Percentiles rank a stretch among this genome's conserved stretches.
Evolutionary conservation across 2,113 vertebrate genomes (phyloP).

Genomic region (Hystrix brachyura): DNA sequence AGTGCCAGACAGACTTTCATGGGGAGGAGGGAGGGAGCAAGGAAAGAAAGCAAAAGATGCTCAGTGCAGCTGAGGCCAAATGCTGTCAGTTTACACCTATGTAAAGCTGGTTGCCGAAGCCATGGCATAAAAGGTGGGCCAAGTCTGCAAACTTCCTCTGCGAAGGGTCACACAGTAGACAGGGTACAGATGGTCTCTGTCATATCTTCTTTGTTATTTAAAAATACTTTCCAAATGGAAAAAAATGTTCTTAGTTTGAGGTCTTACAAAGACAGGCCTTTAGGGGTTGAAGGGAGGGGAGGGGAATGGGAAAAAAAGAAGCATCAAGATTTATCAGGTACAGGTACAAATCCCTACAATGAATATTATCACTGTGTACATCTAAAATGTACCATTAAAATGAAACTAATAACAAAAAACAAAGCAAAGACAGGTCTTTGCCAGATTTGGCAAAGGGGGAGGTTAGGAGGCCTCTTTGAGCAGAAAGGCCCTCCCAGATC

Average conservation of each 20-base stretch:
- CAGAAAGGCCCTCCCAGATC: not conserved
- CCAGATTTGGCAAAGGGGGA: not conserved
- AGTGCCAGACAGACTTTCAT: not conserved
- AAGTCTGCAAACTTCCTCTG: not conserved
- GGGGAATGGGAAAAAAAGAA: too few species aligned
- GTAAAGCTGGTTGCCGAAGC: not conserved
- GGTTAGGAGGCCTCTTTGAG: not conserved
- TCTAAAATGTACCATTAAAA: too few species aligned
- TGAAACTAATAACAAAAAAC: too few species aligned
- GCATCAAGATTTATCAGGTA: too few species aligned
- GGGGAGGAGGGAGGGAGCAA: too few species aligned
- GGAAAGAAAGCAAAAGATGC: not conserved
- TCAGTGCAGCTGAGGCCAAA: not conserved
- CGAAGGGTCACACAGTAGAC: not conserved
- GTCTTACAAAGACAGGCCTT: not conserved
- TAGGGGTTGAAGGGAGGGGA: too few species aligned
- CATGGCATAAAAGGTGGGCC: not conserved
- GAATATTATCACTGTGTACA: too few species aligned
- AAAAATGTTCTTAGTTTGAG: not conserved
- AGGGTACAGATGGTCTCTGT: not conserved
- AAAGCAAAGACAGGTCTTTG: not conserved
- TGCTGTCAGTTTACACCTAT: not conserved
- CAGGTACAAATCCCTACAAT: too few species aligned
- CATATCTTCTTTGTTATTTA: constrained; percentile 18
- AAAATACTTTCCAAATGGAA: not conserved